Evolutionary conservation across 2,888 invertebrate genomes (phyloP), one percentile per base, ranked within the genome.

Genomic region (Caenorhabditis doughertyi): DNA sequence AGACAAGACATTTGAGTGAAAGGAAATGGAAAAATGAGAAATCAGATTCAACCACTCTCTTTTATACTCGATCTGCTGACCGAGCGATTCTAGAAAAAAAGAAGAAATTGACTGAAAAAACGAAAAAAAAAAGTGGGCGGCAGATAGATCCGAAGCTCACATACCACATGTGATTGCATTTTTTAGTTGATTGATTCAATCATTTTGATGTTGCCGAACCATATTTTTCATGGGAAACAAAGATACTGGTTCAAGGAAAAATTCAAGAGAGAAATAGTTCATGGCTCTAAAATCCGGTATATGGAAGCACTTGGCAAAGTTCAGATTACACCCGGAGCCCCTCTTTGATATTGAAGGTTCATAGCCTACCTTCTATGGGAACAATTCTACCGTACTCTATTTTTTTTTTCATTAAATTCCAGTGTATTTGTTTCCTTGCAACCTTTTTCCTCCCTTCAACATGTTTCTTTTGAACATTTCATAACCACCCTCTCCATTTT

Each of bases 401-500:
- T 18, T 47, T 3, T 18, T 18, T 8, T 47, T 18, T 8, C 9
- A 47, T n/a, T n/a, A n/a, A n/a, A n/a, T n/a, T n/a, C n/a, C n/a
- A 47, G 18, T 42, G 5, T 16, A 7, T 16, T 42, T 8, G 3
- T 16, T 25, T 23, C 35, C 29, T 25, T 21, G 16, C 9, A 60
- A 42, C 42, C 23, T 60, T 35, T 60, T n/a, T n/a, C 23, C 9
- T 55, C 44, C 44, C 44, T 44, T 44, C 44, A 44, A 44, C 11
- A 44, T 16, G 23, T 56, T 56, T 32, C 21, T 25, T 39, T 27
- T 51, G 29, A 49, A 65, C 51, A 51, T 65, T 65, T 65, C 65
- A 65, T 65, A 65, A 65, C 65, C 65, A 35, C 51, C 35, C 35
- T 65, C 44, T 39, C 44, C 3, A 47, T 47, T 51, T 65, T 65